phyloP scores from a whole-genome alignment of 35 echinoderm and acorn worm genomes.

The Antedon bifida region DNA sequence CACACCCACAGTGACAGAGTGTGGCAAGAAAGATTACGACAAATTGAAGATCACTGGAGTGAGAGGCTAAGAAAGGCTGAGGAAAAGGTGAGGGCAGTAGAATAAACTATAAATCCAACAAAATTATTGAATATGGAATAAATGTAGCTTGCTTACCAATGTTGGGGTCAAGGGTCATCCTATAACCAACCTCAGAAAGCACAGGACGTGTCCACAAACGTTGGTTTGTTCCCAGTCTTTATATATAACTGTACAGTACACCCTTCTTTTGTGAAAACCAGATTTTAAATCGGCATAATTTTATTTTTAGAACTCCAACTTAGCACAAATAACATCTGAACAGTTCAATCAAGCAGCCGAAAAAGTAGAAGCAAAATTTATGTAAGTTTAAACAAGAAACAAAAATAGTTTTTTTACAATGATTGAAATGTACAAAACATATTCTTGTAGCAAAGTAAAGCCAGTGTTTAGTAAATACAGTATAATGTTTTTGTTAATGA shows the following conservation, averaged over 20 bases:
- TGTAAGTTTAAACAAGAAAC: conserved; percentile 73
- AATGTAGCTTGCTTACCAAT: too few relatives aligned
- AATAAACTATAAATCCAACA: background rate
- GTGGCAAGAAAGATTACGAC: background rate
- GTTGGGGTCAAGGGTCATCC: too few relatives aligned
- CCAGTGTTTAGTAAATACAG: background rate
- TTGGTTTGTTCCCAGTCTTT: too few relatives aligned
- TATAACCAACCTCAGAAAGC: too few relatives aligned
- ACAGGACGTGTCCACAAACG: too few relatives aligned
- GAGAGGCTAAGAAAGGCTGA: background rate
- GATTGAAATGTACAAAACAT: background rate
- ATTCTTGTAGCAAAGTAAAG: background rate
- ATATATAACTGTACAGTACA: too few relatives aligned
- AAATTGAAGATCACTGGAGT: background rate
- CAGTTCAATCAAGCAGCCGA: conserved; percentile 81
- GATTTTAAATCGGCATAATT: too few relatives aligned
- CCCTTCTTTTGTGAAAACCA: too few relatives aligned
- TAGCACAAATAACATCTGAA: conserved; percentile 54
- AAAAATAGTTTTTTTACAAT: background rate
- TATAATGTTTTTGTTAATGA: background rate
- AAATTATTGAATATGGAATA: too few relatives aligned
- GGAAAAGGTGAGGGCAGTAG: background rate
- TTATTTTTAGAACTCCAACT: conserved; percentile 48
- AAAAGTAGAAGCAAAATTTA: conserved; percentile 95
- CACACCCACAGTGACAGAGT: background rate